These are phyloP conservation scores for Melanchra persicariae DNA, from an alignment of 2,888 invertebrate species.

Conservation along the genomic window DNA sequence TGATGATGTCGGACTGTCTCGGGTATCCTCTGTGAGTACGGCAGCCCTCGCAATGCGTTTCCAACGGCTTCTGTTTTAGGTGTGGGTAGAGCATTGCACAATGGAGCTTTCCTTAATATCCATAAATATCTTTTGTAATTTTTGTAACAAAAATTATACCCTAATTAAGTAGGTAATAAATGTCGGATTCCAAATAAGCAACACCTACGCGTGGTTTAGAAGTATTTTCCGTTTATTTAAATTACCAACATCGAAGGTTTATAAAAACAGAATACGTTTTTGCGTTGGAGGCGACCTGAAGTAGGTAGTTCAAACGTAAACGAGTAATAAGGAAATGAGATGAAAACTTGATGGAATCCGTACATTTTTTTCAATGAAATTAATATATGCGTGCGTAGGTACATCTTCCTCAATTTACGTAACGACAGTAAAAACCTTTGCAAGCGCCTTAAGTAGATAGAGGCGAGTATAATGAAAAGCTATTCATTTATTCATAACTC, in stretches of 20 bases:
- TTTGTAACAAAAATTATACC: neutral
- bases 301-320: conserved; percentile 5
- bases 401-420: conserved; percentile 51
- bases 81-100: too few species aligned
- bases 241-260: neutral
- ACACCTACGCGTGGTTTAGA: neutral
- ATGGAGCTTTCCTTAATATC: too few species aligned
- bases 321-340: conserved; percentile 13
- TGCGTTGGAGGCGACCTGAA: conserved; percentile 4
- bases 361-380: conserved; percentile 34
- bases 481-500: conserved; percentile 77
- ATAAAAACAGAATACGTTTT: conserved; percentile 10
- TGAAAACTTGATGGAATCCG: conserved; percentile 21
- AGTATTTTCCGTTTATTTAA: conserved; percentile 8
- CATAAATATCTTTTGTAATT: neutral
- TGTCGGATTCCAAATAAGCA: neutral
- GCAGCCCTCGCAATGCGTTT: too few species aligned
- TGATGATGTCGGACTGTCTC: too few species aligned
- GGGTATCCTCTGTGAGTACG: too few species aligned
- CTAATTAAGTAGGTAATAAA: neutral
- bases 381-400: conserved; percentile 21
- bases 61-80: too few species aligned
- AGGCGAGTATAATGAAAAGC: conserved; percentile 70
- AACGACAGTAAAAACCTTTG: conserved; percentile 61
- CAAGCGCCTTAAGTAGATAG: conserved; percentile 58